Evolutionary conservation across 2,797 vertebrate genomes (phyloP).

Genomic region (Onychomys torridus): DNA sequence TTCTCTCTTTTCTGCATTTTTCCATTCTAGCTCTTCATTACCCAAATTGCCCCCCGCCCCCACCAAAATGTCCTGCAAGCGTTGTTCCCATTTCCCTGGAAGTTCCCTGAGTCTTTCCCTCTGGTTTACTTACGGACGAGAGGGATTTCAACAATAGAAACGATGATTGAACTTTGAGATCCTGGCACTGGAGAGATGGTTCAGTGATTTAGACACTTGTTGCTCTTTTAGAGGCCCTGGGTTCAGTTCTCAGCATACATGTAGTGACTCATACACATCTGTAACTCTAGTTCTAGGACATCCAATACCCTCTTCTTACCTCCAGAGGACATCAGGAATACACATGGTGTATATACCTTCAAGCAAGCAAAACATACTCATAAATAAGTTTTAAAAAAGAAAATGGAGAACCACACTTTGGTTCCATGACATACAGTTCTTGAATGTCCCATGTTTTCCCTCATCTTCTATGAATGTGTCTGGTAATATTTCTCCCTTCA

Average conservation of each 20-base stretch:
- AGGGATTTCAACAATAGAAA: not conserved
- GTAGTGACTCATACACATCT: not conserved
- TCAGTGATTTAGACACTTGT: not conserved
- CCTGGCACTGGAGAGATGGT: not conserved
- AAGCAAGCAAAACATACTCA: not conserved
- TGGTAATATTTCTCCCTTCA: not conserved
- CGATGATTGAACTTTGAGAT: not conserved
- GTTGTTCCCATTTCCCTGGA: constrained; percentile 63
- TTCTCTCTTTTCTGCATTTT: not conserved
- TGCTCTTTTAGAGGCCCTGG: not conserved
- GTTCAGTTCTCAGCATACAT: not conserved
- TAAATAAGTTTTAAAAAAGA: not conserved
- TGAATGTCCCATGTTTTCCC: not conserved
- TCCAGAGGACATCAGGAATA: not conserved
- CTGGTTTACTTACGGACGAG: not conserved
- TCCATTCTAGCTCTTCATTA: not conserved
- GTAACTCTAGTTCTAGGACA: not conserved
- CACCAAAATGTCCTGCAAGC: not conserved
- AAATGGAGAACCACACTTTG: not conserved
- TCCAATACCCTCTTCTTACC: not conserved
- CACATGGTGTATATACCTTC: not conserved
- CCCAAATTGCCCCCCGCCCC: fast-evolving
- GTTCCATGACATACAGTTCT: not conserved
- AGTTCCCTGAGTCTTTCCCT: constrained; percentile 46
- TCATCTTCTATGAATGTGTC: not conserved